A percentile compares a stretch with the other conserved stretches of the same genome.
These are phyloP conservation scores for Hyppa rectilinea DNA, from an alignment of 2,888 invertebrate genomes.

Conservation along the genomic window DNA sequence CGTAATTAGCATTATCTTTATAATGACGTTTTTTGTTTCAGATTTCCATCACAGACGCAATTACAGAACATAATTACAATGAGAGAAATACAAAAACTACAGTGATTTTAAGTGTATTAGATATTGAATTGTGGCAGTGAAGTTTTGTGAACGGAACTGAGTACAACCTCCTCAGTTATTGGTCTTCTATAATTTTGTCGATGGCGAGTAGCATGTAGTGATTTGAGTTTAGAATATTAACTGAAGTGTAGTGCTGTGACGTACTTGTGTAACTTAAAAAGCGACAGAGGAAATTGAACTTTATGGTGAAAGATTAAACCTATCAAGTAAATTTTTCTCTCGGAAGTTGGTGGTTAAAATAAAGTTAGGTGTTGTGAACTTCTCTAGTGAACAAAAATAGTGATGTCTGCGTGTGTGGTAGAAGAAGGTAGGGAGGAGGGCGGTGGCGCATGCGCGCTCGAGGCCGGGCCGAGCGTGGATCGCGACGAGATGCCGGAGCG, in stretches of 20 bases:
- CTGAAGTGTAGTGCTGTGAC: slow-evolving; percentile 32
- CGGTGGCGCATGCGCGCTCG: slow-evolving; percentile 74
- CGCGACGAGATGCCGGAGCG: slow-evolving; percentile 83
- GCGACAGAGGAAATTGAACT: not conserved
- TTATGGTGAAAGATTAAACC: not conserved
- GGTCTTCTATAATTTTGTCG: not conserved
- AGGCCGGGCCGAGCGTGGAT: slow-evolving; percentile 66
- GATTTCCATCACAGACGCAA: slow-evolving; percentile 32
- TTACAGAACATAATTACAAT: slow-evolving; percentile 25
- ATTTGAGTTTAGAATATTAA: slow-evolving; percentile 20
- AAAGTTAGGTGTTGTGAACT: slow-evolving; percentile 12
- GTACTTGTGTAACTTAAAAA: not conserved
- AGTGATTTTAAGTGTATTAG: slow-evolving; percentile 13
- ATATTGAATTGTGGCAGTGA: slow-evolving; percentile 30
- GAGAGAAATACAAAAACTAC: slow-evolving; percentile 22
- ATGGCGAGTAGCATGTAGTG: not conserved
- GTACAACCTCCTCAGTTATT: not conserved
- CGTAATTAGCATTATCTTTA: slow-evolving; percentile 26
- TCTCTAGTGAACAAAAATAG: slow-evolving; percentile 68
- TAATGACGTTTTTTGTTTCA: slow-evolving; percentile 55
- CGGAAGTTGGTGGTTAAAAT: not conserved
- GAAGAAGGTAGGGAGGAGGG: slow-evolving; percentile 86
- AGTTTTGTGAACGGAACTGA: slow-evolving; percentile 12
- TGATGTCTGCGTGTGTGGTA: slow-evolving; percentile 87
- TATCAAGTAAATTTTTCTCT: no score